These are phyloP conservation scores for Pelobates fuscus DNA, from an alignment of 2,113 vertebrate species.

Conservation along the genomic window DNA sequence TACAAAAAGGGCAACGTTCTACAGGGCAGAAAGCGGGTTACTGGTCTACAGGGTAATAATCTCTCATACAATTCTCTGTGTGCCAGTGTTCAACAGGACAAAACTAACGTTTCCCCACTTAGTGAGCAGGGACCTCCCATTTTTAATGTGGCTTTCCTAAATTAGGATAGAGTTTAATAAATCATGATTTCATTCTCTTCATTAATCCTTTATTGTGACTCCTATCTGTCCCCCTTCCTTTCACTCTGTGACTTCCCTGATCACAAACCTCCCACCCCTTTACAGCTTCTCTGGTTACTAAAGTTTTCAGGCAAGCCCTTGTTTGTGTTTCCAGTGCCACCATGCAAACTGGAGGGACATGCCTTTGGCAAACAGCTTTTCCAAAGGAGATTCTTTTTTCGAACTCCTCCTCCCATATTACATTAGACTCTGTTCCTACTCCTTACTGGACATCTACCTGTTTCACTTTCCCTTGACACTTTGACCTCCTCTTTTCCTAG, in stretches of 20 bases:
- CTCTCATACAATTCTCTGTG: background rate
- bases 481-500: constrained; percentile 60
- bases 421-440: constrained; percentile 30
- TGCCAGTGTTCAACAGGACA: background rate
- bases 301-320: constrained; percentile 36
- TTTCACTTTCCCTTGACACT: constrained; percentile 48
- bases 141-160: no score
- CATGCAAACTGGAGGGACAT: constrained; percentile 17
- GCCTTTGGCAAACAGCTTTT: constrained; percentile 46
- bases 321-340: constrained; percentile 36
- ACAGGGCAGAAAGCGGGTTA: constrained; percentile 31
- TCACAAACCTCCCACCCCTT: background rate
- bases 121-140: no score
- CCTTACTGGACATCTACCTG: background rate
- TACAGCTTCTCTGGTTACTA: background rate
- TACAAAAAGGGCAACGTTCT: constrained; percentile 11
- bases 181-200: background rate
- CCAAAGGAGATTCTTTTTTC: background rate
- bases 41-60: background rate
- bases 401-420: background rate
- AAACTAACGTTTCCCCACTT: background rate
- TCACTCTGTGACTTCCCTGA: background rate
- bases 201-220: background rate
- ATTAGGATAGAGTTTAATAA: no score
- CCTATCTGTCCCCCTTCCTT: background rate